Conservation (phyloP, 2,888 invertebrate species). For the Sericinus montela region DNA sequence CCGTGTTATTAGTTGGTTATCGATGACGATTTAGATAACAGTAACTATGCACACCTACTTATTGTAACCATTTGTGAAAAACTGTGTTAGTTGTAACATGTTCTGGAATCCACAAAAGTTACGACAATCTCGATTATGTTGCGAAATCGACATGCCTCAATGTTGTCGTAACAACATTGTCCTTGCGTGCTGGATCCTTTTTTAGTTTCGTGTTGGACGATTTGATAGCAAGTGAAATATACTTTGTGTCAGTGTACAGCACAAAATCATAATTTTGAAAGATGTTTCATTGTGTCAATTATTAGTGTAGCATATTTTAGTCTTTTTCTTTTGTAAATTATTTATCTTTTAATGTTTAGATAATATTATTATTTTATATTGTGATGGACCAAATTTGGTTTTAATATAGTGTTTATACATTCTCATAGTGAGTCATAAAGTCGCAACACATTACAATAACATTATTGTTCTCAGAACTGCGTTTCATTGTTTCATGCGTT, state of each 20-base stretch:
- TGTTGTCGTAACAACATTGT: not conserved
- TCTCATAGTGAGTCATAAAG: slow-evolving; percentile 9
- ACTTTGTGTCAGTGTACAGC: not conserved
- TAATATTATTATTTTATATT: not conserved
- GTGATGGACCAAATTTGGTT: not conserved
- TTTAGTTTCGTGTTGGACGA: not conserved
- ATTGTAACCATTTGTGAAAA: not conserved
- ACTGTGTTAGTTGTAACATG: slow-evolving; percentile 9
- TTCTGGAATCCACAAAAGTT: not conserved
- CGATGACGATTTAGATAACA: slow-evolving; percentile 38
- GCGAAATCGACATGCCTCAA: not conserved
- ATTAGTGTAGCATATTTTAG: too few relatives aligned
- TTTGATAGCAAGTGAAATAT: not conserved
- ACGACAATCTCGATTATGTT: not conserved
- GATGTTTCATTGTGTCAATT: not conserved
- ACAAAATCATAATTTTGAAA: not conserved
- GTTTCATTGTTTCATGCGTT: slow-evolving; percentile 3
- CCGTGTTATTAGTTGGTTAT: slow-evolving; percentile 35
- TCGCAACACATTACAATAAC: slow-evolving; percentile 2
- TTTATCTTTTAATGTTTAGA: too few relatives aligned
- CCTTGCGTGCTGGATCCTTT: not conserved
- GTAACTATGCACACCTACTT: slow-evolving; percentile 10
- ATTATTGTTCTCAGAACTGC: slow-evolving; percentile 5
- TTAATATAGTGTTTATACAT: not conserved
- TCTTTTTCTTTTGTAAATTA: too few relatives aligned